Base-by-base conservation (phyloP, 1,140 invertebrate genomes). In the Microplitis demolitor region DNA sequence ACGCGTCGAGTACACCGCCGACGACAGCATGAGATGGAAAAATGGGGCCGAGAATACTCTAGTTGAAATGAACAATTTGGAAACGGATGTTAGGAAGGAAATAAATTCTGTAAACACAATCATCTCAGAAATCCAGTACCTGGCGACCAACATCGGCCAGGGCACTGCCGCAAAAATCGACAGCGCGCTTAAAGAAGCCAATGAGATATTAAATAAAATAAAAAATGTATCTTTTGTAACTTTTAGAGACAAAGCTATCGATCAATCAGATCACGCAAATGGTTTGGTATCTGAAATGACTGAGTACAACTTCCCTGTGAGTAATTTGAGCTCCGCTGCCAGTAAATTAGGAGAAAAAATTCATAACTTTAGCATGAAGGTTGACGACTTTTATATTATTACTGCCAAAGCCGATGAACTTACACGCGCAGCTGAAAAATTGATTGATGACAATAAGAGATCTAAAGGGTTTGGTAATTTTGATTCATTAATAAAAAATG, bases 111-210 rank as follows among this genome's bases (percentile, higher is more conserved):
- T 90, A 0, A 85, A 85, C 16, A 83, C 86, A 0, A 90, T 92
- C 0, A 91, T 96, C 3, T 80, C 85, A 0, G 91, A 94, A 61
- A 91, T 96, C 0, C 86, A 91, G 9, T 87, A 90, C 3, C 79
- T 96, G 3, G 91, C 92, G 0, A 84, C 93, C 0, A 91, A 92
- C 72, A 90, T 91, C 0, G 90, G 91, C 33, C 83, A 89, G 53
- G 92, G 90, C 80, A 80, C 80, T 56, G 89, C 91, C 34, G 92
- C 93, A 0, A 93, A 94, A 81, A 90, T 95, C 0, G 95, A 96
- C 61, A 91, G 90, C 14, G 93, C 94, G 0, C 78, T 97, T 3
- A 85, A 89, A 9, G 90, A 96, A 80, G 95, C 94, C 0, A 87
- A 93, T 72, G 83, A 89, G 0, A 92, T 94, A 3, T 86, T 96